Evolutionary conservation across 2,888 invertebrate genomes (phyloP).

Genomic region (Drymonia ruficornis): DNA sequence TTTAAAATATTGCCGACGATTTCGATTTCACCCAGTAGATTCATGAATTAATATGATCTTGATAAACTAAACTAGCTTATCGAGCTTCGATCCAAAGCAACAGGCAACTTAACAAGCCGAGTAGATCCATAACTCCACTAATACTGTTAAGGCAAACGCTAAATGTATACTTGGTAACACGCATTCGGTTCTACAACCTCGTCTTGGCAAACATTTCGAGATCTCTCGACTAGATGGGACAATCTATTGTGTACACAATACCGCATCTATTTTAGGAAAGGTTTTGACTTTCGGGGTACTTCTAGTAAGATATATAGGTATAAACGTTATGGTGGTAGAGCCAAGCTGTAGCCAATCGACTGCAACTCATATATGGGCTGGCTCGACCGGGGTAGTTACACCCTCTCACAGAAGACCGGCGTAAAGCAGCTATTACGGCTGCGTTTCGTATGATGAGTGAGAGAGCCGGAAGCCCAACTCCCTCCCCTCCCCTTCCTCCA

Average conservation of each 20-base stretch:
- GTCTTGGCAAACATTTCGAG: neutral
- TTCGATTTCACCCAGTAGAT: too few species aligned
- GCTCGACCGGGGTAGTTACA: too few species aligned
- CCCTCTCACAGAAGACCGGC: too few species aligned
- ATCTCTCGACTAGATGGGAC: neutral
- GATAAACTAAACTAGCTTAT: neutral
- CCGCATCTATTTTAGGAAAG: neutral
- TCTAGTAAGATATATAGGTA: neutral
- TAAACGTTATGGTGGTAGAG: too few species aligned
- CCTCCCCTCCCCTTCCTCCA: too few species aligned
- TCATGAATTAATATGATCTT: too few species aligned
- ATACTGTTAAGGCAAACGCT: neutral
- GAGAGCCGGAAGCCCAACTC: too few species aligned
- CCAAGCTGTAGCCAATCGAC: too few species aligned
- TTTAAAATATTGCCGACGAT: too few species aligned
- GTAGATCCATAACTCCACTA: neutral
- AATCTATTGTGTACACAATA: neutral
- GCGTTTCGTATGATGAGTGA: too few species aligned
- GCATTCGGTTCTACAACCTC: neutral
- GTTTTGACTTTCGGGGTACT: neutral
- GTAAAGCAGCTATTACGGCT: too few species aligned
- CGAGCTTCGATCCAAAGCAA: neutral
- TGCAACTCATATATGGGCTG: too few species aligned
- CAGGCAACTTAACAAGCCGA: neutral
- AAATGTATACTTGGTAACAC: neutral